phyloP scores from a whole-genome alignment of 2,797 vertebrate species.

The Eulemur mongoz region DNA sequence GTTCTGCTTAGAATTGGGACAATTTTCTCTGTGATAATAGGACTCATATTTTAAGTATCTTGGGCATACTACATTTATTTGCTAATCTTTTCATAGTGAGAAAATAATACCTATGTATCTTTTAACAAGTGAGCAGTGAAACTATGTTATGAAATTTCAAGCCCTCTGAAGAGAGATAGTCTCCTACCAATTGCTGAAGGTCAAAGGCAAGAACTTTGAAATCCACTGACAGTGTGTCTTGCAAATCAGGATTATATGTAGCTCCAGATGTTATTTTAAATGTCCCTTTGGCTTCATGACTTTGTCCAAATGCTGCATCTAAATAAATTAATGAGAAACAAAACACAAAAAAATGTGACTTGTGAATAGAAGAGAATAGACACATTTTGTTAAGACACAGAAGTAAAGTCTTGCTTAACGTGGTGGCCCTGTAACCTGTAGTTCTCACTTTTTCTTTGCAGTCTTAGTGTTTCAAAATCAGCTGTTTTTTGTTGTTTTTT shows the following conservation, averaged over 20 bases:
- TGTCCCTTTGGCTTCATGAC: slow-evolving; percentile 70
- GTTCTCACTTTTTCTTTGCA: background rate
- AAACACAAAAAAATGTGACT: background rate
- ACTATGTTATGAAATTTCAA: background rate
- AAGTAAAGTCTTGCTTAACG: background rate
- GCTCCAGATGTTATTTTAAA: slow-evolving; percentile 85
- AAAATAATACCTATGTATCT: background rate
- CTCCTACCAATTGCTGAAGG: slow-evolving; percentile 86
- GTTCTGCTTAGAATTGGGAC: background rate
- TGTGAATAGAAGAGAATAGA: background rate
- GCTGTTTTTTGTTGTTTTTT: background rate
- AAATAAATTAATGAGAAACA: slow-evolving; percentile 65
- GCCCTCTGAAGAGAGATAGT: background rate
- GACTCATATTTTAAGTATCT: background rate
- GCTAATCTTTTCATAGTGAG: background rate
- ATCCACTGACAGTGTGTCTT: slow-evolving; percentile 82
- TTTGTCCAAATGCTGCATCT: slow-evolving; percentile 59
- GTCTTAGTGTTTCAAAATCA: background rate
- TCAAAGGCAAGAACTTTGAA: slow-evolving; percentile 89
- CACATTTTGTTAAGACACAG: background rate
- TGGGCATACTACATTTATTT: background rate
- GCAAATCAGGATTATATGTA: slow-evolving; percentile 79
- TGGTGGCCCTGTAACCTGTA: background rate
- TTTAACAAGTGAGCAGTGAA: slow-evolving; percentile 25
- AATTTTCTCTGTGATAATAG: background rate